These are phyloP conservation scores for Adelosebastes latens DNA, from an alignment of 2,797 vertebrate genomes.

Conservation along the genomic window DNA sequence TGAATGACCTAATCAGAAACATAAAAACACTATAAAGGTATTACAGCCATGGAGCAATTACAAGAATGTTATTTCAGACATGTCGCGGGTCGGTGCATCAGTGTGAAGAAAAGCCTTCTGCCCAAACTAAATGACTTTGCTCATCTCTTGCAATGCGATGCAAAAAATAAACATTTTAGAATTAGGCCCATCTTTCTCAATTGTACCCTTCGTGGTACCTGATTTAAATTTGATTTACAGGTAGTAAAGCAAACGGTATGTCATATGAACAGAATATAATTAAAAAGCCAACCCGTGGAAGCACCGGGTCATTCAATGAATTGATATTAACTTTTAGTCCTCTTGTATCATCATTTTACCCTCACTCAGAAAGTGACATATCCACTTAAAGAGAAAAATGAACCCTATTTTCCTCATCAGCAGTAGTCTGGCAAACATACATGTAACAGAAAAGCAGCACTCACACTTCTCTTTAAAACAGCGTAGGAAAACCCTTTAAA, in stretches of 20 bases:
- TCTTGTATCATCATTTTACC: slow-evolving; percentile 84
- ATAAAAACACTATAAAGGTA: slow-evolving; percentile 62
- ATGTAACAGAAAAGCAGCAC: slow-evolving; percentile 38
- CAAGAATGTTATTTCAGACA: slow-evolving; percentile 55
- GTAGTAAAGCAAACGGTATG: slow-evolving; percentile 66
- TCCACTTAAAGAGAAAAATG: slow-evolving; percentile 84
- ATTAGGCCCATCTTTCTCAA: slow-evolving; percentile 82
- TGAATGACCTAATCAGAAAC: slow-evolving; percentile 63
- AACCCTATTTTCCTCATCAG: slow-evolving; percentile 75
- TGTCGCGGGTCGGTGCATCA: slow-evolving; percentile 34
- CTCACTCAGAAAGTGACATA: slow-evolving; percentile 80
- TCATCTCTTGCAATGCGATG: slow-evolving; percentile 68
- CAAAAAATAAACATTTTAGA: slow-evolving; percentile 77
- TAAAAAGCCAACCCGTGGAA: slow-evolving; percentile 75
- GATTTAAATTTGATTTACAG: slow-evolving; percentile 80
- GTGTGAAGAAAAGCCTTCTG: slow-evolving; percentile 55
- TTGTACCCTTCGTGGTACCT: slow-evolving; percentile 66
- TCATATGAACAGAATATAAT: slow-evolving; percentile 76
- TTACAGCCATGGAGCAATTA: slow-evolving; percentile 54
- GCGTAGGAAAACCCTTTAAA: not conserved
- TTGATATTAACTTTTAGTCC: slow-evolving; percentile 81
- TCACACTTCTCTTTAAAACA: slow-evolving; percentile 4
- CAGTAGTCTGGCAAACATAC: slow-evolving; percentile 63
- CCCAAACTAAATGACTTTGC: slow-evolving; percentile 59
- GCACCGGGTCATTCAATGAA: slow-evolving; percentile 78